Conservation (phyloP, 1,140 invertebrate species). For the Dreissena polymorpha region DNA sequence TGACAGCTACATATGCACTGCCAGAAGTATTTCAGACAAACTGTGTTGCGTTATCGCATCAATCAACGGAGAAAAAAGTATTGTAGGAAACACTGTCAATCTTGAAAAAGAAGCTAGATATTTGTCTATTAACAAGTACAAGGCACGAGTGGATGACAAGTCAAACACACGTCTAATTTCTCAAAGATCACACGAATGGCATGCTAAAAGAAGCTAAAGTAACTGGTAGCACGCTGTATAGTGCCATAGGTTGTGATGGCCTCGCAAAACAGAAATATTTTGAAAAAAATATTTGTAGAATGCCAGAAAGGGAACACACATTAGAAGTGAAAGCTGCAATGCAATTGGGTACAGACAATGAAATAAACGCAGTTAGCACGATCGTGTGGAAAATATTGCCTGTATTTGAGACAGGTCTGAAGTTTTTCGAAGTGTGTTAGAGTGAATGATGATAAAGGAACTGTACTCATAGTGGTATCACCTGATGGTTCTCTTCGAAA, state of each 20-base stretch:
- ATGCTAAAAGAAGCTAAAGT: conserved; percentile 6
- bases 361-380: too few species aligned
- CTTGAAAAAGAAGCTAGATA: neutral
- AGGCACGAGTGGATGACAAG: neutral
- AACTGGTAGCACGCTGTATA: conserved; percentile 50
- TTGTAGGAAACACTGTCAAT: neutral
- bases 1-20: too few species aligned
- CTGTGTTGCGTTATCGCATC: neutral
- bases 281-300: neutral
- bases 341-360: conserved; percentile 31
- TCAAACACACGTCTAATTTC: too few species aligned
- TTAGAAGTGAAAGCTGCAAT: conserved; percentile 3
- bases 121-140: neutral
- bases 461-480: neutral
- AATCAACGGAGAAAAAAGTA: conserved; percentile 3
- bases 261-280: conserved; percentile 23
- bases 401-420: neutral
- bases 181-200: conserved; percentile 20
- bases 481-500: neutral
- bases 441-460: neutral
- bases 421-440: conserved; percentile 34
- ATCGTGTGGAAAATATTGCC: conserved; percentile 29
- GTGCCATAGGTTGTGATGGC: conserved; percentile 13
- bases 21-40: too few species aligned
- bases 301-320: neutral